Percentiles rank a stretch among this genome's conserved stretches.
These are phyloP conservation scores for Ormia ochracea DNA, from an alignment of 2,888 invertebrate species.

Conservation along the genomic window DNA sequence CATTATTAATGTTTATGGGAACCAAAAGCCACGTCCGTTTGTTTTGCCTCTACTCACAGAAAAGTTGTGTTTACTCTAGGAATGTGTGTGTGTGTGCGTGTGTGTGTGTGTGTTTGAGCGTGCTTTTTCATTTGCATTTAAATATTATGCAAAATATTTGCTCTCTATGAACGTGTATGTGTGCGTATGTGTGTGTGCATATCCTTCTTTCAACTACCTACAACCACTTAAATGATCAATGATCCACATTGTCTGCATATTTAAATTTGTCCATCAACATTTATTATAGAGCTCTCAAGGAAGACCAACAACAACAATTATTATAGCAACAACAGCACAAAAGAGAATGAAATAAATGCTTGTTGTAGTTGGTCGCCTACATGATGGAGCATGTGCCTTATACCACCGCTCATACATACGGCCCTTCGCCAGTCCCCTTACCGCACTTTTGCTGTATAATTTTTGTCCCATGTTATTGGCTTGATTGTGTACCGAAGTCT, in stretches of 20 bases:
- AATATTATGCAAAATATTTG: slow-evolving; percentile 16
- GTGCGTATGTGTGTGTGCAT: slow-evolving; percentile 1
- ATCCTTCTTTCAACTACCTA: slow-evolving; percentile 44
- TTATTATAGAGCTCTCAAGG: slow-evolving; percentile 46
- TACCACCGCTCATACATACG: neutral
- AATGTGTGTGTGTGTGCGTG: neutral
- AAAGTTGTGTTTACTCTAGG: neutral
- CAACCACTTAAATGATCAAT: slow-evolving; percentile 62
- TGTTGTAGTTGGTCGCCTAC: slow-evolving; percentile 53
- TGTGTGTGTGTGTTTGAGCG: neutral
- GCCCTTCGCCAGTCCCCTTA: too few relatives aligned
- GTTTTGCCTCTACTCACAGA: neutral
- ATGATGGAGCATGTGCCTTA: slow-evolving; percentile 51
- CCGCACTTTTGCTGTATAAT: slow-evolving; percentile 47
- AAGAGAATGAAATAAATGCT: neutral
- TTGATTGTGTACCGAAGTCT: slow-evolving; percentile 36
- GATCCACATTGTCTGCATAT: slow-evolving; percentile 63
- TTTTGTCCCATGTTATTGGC: slow-evolving; percentile 40
- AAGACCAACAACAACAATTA: too few relatives aligned
- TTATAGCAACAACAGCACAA: too few relatives aligned
- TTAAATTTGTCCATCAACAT: slow-evolving; percentile 62
- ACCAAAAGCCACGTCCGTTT: slow-evolving; percentile 56
- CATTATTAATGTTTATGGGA: slow-evolving; percentile 55
- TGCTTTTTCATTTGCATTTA: neutral
- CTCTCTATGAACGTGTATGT: too few relatives aligned